Evolutionary conservation across 2,888 invertebrate genomes (phyloP), one percentile per base, ranked within the genome.

Genomic region (Thera britannica): DNA sequence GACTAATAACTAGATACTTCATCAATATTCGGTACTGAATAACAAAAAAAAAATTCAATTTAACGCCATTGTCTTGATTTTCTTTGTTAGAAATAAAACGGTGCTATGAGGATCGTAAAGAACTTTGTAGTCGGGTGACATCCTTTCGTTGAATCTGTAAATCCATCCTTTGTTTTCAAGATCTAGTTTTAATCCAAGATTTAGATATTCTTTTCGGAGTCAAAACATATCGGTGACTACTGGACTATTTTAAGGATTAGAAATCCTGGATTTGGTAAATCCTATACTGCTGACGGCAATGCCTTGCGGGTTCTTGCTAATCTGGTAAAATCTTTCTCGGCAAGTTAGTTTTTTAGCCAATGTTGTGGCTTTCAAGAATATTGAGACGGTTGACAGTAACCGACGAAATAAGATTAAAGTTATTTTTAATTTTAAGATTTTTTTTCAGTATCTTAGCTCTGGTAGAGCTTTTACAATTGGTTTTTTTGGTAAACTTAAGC

Each of bases 121-220:
- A 60, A 61, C 67, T 71, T 55, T 35, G 54, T 70, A 73, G 72
- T 72, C 67, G 69, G 68, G 67, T 68, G 56, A 56, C 54, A 41
- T 34, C 23, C 41, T 11, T 74, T 73, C 71, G 65, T 23, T 67
- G 68, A 73, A 74, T 72, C 56, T 67, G 56, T 71, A 72, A 66
- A 73, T 71, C 71, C 72, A 65, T 59, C 57, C 54, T 54, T 74
- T 75, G 74, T 73, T 69, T 72, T 1, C 41, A 46, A 46, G 51
- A 62, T 12, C 51, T 51, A 48, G 59, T 2, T 70, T 56, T 71
- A 73, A 75, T 72, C 72, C 68, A 66, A 66, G 62, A 41, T 67
- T 59, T 62, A 55, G 48, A 68, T 59, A 59, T 62, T 38, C 8
- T 9, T 52, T 1, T 52, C n/a, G 7, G 59, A 67, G 36, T 57